Evolutionary conservation across 37 sponge, comb jelly and placozoan species (phyloP).

Genomic region (Hormiphora californensis): DNA sequence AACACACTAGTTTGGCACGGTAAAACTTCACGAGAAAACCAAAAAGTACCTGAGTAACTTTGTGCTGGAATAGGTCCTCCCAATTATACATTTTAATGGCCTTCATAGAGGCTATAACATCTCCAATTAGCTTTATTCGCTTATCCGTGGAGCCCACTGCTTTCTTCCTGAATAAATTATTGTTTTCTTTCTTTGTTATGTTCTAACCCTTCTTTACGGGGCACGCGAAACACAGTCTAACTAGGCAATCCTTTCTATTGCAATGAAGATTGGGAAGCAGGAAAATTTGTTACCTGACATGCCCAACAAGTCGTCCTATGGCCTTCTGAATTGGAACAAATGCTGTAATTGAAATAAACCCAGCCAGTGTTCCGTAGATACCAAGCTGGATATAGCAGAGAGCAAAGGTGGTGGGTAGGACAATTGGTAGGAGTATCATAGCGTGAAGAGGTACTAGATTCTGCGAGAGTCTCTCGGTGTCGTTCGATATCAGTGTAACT

Average conservation of each 20-base stretch:
- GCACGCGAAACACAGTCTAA: too few species aligned
- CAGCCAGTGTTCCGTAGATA: neutral
- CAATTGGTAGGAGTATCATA: neutral
- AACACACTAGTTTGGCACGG: too few species aligned
- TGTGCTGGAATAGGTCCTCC: neutral
- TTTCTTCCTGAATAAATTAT: constrained; percentile 25
- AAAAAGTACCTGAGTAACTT: neutral
- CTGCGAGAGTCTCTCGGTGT: constrained; percentile 11
- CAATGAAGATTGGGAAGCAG: neutral
- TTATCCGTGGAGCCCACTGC: constrained; percentile 9
- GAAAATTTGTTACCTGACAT: constrained; percentile 1
- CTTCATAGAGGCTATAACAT: constrained; percentile 43
- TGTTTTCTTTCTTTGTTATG: too few species aligned
- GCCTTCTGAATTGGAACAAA: neutral
- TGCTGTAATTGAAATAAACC: neutral
- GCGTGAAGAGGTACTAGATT: neutral
- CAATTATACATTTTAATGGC: constrained; percentile 35
- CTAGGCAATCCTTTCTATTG: neutral
- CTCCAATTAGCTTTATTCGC: constrained; percentile 22
- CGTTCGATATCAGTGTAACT: constrained; percentile 8
- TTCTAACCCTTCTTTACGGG: too few species aligned
- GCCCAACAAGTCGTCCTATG: neutral
- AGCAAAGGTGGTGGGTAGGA: neutral
- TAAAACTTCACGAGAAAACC: too few species aligned
- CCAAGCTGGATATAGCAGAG: constrained; percentile 8